Base-by-base conservation (phyloP, 2,888 invertebrate genomes). In the Scelioninae gen. 2 region DNA sequence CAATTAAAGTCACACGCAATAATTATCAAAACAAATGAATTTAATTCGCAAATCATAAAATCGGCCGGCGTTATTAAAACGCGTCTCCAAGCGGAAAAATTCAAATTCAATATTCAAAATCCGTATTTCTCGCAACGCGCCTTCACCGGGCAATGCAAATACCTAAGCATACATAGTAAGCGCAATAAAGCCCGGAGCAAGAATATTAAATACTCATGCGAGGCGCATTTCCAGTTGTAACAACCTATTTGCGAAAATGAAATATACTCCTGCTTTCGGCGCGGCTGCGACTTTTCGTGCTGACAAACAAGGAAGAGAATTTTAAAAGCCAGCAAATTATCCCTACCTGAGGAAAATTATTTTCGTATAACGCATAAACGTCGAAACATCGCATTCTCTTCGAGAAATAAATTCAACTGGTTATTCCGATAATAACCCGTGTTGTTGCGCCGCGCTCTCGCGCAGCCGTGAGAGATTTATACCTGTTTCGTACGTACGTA, bases 341-440 rank as follows among this genome's bases (percentile, higher is more conserved):
- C 69, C 72, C 69, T 53, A 67, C 64, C 37, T 31, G 60, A 31
- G 71, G 68, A 71, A 71, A 71, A 71, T 74, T 74, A 71, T 74
- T 74, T 74, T 74, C 71, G 74, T 74, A 74, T 74, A 68, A 68
- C 60, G 68, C 74, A 71, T 74, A 74, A 71, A 68, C 25, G 74
- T 71, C 74, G 74, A 74, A 74, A 71, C 68, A 71, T 74, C 48
- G 68, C 64, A 58, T 71, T 67, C 70, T 71, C 67, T 18, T 71
- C 48, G 61, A 55, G 67, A 74, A 71, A 74, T 74, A 74, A 74
- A 74, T 74, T 74, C 74, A 71, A 67, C 74, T 74, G 74, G 74
- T 74, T 74, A 74, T 74, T 74, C 67, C 67, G 71, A 74, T 74
- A 71, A 74, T 74, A 74, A 74, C 71, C 74, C 63, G 70, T 67